phyloP scores from a whole-genome alignment of 2,113 vertebrate species.

The Calidris pugnax region DNA sequence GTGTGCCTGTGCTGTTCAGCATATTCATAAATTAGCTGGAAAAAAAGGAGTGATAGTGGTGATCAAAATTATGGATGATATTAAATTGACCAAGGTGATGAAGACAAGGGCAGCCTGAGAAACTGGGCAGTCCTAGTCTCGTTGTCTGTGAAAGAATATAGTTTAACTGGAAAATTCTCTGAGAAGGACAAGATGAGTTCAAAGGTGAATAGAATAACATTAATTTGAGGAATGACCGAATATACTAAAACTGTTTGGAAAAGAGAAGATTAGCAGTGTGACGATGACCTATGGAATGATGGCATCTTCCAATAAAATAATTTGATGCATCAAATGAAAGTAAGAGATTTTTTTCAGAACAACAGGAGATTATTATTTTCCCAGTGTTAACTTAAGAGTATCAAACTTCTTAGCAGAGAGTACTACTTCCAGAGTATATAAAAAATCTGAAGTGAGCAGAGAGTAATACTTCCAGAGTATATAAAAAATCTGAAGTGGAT shows the following conservation, averaged over 20 bases:
- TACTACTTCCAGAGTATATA: not conserved
- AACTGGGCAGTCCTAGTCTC: not conserved
- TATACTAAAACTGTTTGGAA: not conserved
- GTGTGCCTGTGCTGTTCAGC: not conserved
- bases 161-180: not conserved
- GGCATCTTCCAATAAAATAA: not conserved
- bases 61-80: not conserved
- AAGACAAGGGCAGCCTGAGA: not conserved
- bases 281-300: not conserved
- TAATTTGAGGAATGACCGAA: not conserved
- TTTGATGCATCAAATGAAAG: not conserved
- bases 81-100: not conserved
- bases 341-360: not conserved
- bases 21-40: not conserved
- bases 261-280: not conserved
- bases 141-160: not conserved
- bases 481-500: not conserved
- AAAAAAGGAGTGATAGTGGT: not conserved
- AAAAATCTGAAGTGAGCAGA: not conserved
- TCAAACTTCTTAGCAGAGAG: not conserved
- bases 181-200: not conserved
- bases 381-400: not conserved
- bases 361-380: not conserved
- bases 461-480: not conserved
- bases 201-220: not conserved